Evolutionary conservation across 30 jellyfish, hydroid and myxozoan species (phyloP).

Genomic region (Hydra vulgaris): DNA sequence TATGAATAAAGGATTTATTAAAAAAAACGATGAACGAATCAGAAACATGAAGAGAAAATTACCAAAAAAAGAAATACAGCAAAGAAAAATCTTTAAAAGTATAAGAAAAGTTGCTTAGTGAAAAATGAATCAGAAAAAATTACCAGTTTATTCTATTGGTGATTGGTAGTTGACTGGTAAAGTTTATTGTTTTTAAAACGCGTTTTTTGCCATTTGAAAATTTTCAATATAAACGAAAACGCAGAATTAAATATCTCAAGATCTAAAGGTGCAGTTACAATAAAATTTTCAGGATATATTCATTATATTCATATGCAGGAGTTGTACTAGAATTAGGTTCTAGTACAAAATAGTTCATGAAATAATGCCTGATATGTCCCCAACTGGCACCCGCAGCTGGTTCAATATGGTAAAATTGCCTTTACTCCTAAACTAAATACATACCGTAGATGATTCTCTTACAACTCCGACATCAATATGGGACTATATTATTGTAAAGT

Average conservation of each 20-base stretch:
- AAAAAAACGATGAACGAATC: not conserved
- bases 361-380: not conserved
- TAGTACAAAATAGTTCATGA: not conserved
- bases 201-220: not conserved
- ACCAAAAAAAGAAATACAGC: not conserved
- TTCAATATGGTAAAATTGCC: not conserved
- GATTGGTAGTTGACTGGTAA: not conserved
- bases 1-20: conserved; percentile 12
- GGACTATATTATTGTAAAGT: not conserved
- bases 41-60: not conserved
- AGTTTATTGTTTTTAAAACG: not conserved
- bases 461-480: not conserved
- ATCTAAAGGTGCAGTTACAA: not conserved
- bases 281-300: not conserved
- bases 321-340: not conserved
- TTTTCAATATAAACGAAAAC: not conserved
- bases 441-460: not conserved
- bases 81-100: not conserved
- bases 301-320: not conserved
- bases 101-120: not conserved
- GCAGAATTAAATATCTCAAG: not conserved
- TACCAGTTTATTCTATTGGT: not conserved
- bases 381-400: not conserved
- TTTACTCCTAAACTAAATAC: not conserved
- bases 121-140: not conserved